A percentile compares a stretch with the other conserved stretches of the same genome.
phyloP scores from a whole-genome alignment of 2,797 vertebrate genomes.

The Nasua narica region DNA sequence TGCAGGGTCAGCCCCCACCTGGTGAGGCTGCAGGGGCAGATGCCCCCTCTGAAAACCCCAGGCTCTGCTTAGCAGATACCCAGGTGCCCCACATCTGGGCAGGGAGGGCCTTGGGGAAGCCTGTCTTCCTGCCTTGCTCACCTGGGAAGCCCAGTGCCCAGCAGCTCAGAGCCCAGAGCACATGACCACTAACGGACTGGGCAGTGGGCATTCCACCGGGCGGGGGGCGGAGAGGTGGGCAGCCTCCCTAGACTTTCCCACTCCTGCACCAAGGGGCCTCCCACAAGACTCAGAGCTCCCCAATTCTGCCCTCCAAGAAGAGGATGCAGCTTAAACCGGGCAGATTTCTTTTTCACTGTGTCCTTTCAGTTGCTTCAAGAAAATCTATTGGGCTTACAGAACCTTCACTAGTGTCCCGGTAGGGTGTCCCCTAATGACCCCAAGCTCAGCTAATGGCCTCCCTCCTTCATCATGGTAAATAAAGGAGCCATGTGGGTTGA shows the following conservation, averaged over 20 bases:
- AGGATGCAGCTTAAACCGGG: background rate
- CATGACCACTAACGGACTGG: fast-evolving
- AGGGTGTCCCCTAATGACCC: conserved; percentile 49
- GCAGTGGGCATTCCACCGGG: background rate
- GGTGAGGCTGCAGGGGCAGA: background rate
- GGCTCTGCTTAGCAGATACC: background rate
- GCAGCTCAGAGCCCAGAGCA: background rate
- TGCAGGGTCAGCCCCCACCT: background rate
- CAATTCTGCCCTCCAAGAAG: background rate
- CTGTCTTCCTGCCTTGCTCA: background rate
- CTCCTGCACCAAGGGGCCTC: background rate
- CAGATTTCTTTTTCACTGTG: background rate
- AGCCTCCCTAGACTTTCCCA: background rate
- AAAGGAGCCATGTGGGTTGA: conserved; percentile 63
- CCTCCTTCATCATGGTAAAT: conserved; percentile 67
- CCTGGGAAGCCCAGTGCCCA: background rate
- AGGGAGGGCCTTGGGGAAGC: background rate
- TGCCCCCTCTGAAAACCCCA: background rate
- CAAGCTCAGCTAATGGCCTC: conserved; percentile 41
- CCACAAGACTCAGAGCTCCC: background rate
- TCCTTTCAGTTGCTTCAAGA: background rate
- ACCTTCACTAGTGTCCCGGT: background rate
- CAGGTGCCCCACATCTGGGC: background rate
- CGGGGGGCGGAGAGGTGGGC: too few relatives aligned
- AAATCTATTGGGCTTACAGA: background rate